Evolutionary conservation across 2,888 invertebrate species (phyloP).

Genomic region (Diaphora mendica): DNA sequence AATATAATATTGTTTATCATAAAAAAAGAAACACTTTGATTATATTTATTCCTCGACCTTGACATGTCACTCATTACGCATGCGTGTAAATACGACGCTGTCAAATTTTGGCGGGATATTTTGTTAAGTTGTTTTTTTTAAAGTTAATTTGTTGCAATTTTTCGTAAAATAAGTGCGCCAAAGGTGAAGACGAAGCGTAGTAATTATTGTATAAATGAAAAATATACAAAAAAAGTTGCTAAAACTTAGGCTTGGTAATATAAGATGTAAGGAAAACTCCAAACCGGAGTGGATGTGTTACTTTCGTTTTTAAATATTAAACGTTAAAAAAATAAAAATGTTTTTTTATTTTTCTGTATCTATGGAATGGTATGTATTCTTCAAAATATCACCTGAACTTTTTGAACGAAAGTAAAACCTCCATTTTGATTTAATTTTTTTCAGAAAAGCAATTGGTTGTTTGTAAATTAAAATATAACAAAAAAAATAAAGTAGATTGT

Average conservation of each 20-base stretch:
- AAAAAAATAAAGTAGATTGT: constrained; percentile 52
- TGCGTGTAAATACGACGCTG: constrained; percentile 52
- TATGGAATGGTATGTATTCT: background rate
- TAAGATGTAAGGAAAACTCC: constrained; percentile 43
- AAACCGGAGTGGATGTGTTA: constrained; percentile 24
- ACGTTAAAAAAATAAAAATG: background rate
- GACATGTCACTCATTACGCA: background rate
- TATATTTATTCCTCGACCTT: background rate
- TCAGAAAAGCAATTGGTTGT: constrained; percentile 70
- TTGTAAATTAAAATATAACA: constrained; percentile 70
- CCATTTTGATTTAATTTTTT: constrained; percentile 52
- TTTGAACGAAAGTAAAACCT: constrained; percentile 16
- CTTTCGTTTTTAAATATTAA: constrained; percentile 21
- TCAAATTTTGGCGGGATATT: constrained; percentile 59
- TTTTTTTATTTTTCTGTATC: background rate
- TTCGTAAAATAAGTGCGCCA: constrained; percentile 79
- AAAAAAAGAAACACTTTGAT: constrained; percentile 1
- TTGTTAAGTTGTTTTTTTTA: constrained; percentile 82
- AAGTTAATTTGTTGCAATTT: constrained; percentile 80
- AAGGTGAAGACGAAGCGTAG: constrained; percentile 69
- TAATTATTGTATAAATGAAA: constrained; percentile 76
- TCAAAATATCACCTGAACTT: constrained; percentile 13
- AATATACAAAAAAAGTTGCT: constrained; percentile 77
- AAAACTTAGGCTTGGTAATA: constrained; percentile 63
- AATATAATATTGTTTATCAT: background rate